phyloP scores from a whole-genome alignment of 2,888 invertebrate species.

The Pachymerium ferrugineum region DNA sequence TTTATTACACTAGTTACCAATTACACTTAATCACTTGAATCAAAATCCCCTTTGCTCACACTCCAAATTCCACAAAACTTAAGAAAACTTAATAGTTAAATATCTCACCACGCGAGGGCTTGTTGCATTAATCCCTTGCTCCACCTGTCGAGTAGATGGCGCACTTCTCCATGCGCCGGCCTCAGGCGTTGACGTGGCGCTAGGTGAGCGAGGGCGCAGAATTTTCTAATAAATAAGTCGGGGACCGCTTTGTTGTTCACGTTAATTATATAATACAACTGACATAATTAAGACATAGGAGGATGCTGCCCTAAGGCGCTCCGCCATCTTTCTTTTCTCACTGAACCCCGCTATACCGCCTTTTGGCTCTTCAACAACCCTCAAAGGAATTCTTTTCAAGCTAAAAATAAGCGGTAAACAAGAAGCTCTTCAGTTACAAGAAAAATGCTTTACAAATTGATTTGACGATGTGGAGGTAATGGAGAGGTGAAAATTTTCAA shows the following conservation, averaged over 20 bases:
- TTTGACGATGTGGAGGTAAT: background rate
- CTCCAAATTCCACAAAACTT: background rate
- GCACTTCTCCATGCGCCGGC: background rate
- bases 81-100: background rate
- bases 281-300: conserved; percentile 27
- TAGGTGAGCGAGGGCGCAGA: conserved; percentile 14
- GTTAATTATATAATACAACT: conserved; percentile 19
- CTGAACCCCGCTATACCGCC: background rate
- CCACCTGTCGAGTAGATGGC: background rate
- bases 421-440: background rate
- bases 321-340: conserved; percentile 8
- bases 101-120: background rate
- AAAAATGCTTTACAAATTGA: background rate
- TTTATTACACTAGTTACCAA: background rate
- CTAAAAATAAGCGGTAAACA: background rate
- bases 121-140: background rate
- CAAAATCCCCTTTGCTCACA: background rate
- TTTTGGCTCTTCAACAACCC: background rate
- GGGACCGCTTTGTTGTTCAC: conserved; percentile 22
- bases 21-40: background rate
- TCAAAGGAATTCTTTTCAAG: background rate
- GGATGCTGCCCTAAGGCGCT: background rate
- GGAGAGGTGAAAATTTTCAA: background rate
- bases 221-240: conserved; percentile 23
- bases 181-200: background rate